phyloP scores from a whole-genome alignment of 2,888 invertebrate species.

The Nomada lathburiana region DNA sequence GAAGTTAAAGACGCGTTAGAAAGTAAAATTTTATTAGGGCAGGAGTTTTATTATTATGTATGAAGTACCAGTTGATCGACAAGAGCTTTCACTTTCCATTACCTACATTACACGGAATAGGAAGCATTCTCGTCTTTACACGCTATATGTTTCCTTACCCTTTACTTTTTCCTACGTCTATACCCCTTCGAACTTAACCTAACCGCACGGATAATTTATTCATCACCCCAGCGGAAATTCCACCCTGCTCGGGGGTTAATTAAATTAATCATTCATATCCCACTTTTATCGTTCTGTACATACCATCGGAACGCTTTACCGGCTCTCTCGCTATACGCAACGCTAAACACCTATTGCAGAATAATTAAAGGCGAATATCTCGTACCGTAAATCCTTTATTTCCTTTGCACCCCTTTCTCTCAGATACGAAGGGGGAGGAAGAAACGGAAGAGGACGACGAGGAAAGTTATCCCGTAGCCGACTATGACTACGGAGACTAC shows the following conservation, averaged over 20 bases:
- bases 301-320: not conserved
- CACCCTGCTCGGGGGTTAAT: not conserved
- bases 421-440: constrained; percentile 74
- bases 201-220: constrained; percentile 5
- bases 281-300: not conserved
- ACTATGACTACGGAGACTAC: constrained; percentile 75
- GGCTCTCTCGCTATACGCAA: not conserved
- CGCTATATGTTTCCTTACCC: not conserved
- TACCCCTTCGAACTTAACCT: not conserved
- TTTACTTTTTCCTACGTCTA: not conserved
- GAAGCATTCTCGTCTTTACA: constrained; percentile 6
- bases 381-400: not conserved
- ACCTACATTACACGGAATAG: not conserved
- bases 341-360: not conserved
- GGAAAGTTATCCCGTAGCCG: constrained; percentile 75
- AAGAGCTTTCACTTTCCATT: not conserved
- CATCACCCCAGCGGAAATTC: constrained; percentile 6
- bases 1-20: too few relatives aligned
- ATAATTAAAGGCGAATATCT: not conserved
- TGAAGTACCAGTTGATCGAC: not conserved
- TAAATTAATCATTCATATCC: constrained; percentile 18
- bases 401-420: constrained; percentile 28
- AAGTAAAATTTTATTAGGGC: too few relatives aligned
- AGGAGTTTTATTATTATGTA: too few relatives aligned
- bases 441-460: constrained; percentile 76